phyloP scores from a whole-genome alignment of 2,888 invertebrate species.

The Ditula angustiorana region DNA sequence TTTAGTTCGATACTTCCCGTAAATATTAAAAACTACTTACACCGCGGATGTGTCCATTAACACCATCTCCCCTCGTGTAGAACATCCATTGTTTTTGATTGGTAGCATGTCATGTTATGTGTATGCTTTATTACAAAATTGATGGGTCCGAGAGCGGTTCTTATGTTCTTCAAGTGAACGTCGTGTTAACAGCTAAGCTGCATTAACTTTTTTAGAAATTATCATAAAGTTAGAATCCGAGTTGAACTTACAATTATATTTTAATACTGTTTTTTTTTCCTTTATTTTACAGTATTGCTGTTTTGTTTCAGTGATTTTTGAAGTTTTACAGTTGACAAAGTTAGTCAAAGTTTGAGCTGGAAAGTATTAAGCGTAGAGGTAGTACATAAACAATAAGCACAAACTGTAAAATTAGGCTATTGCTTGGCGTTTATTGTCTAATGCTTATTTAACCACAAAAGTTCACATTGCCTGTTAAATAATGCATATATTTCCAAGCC shows the following conservation, averaged over 20 bases:
- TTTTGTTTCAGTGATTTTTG: no score
- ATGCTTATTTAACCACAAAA: neutral
- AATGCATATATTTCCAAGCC: neutral
- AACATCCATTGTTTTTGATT: slow-evolving; percentile 70
- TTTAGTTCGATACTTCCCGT: slow-evolving; percentile 71
- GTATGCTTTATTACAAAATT: slow-evolving; percentile 42
- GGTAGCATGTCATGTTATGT: slow-evolving; percentile 59
- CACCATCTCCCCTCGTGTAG: slow-evolving; percentile 62
- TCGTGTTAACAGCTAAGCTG: neutral
- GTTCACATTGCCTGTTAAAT: neutral
- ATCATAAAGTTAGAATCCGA: no score
- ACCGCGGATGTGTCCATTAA: slow-evolving; percentile 80
- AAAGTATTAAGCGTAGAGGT: no score
- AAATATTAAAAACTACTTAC: slow-evolving; percentile 84
- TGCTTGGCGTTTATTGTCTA: neutral
- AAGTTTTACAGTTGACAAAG: no score
- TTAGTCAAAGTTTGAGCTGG: no score
- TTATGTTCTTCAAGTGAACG: neutral
- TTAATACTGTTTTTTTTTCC: no score
- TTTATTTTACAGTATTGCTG: no score
- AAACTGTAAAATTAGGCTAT: neutral
- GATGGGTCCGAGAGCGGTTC: neutral
- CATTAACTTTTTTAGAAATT: no score
- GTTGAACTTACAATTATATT: no score
- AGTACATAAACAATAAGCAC: no score